Conservation (phyloP, 2,113 vertebrate species). For the Onychorhynchus coronatus region DNA sequence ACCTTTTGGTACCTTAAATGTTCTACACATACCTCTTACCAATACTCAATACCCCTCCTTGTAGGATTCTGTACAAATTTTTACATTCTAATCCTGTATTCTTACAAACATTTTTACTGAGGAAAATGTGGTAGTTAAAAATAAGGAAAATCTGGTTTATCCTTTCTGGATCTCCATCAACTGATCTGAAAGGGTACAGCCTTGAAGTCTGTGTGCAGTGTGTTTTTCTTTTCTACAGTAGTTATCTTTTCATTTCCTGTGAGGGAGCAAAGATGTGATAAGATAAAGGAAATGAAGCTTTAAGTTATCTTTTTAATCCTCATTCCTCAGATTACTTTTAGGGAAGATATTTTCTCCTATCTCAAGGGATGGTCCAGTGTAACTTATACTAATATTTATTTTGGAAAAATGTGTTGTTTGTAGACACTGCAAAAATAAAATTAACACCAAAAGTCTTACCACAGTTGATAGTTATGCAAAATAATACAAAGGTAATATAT, state of each 20-base stretch:
- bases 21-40: background rate
- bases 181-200: background rate
- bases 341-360: slow-evolving; percentile 67
- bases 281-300: slow-evolving; percentile 77
- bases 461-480: slow-evolving; percentile 7
- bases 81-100: background rate
- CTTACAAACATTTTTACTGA: background rate
- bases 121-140: background rate
- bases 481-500: slow-evolving; percentile 13
- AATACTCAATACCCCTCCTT: background rate
- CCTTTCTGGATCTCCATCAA: background rate
- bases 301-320: slow-evolving; percentile 77
- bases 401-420: background rate
- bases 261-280: slow-evolving; percentile 70
- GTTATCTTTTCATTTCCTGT: slow-evolving; percentile 52
- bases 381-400: slow-evolving; percentile 47
- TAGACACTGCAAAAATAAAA: slow-evolving; percentile 10
- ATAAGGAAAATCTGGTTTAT: background rate
- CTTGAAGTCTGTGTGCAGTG: slow-evolving; percentile 19
- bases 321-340: slow-evolving; percentile 74
- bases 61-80: background rate
- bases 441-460: background rate
- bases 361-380: slow-evolving; percentile 62
- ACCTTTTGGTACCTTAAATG: background rate
- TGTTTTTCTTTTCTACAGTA: slow-evolving; percentile 53